phyloP scores from a whole-genome alignment of 2,113 vertebrate genomes.

The Tapirus terrestris region DNA sequence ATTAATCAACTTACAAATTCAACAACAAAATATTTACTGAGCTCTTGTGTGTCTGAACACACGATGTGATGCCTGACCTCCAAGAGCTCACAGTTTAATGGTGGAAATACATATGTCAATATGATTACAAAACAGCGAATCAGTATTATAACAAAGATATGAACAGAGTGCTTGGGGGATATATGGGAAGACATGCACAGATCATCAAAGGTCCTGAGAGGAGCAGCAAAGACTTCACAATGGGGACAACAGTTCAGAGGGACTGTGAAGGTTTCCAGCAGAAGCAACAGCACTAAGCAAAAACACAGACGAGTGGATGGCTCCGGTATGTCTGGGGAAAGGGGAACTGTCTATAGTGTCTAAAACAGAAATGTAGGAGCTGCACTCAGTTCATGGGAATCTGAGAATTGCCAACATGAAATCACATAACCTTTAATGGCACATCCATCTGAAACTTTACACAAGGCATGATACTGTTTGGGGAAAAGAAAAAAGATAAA shows the following conservation, averaged over 20 bases:
- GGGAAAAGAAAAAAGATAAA: background rate
- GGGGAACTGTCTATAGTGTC: background rate
- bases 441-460: background rate
- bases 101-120: background rate
- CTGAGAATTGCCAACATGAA: background rate
- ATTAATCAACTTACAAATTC: background rate
- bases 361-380: background rate
- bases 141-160: background rate
- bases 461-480: background rate
- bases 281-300: background rate
- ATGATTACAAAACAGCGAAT: background rate
- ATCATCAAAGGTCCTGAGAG: background rate
- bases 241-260: background rate
- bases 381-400: background rate
- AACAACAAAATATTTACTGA: background rate
- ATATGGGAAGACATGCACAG: background rate
- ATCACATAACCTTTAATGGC: background rate
- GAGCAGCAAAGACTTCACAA: background rate
- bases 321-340: background rate
- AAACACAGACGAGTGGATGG: background rate
- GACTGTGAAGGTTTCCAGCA: background rate
- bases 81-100: background rate
- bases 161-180: background rate
- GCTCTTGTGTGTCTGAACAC: background rate
- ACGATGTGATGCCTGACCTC: background rate